Evolutionary conservation across 1,140 invertebrate genomes (phyloP).

Genomic region (Halictus rubicundus): DNA sequence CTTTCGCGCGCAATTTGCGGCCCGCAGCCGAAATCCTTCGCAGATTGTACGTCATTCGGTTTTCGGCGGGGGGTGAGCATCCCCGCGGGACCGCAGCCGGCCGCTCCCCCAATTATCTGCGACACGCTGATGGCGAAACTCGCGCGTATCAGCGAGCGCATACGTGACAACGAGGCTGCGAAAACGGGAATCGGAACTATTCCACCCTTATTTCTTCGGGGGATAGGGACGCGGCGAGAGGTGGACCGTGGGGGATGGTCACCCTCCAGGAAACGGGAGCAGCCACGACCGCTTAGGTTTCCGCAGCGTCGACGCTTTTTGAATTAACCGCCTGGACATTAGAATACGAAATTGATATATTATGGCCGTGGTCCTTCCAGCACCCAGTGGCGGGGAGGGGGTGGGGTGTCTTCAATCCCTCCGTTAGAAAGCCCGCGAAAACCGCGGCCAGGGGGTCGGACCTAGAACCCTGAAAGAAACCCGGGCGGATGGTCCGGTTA

Average conservation of each 20-base stretch:
- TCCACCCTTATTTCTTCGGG: constrained; percentile 32
- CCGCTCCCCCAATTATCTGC: constrained; percentile 68
- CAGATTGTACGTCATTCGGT: constrained; percentile 37
- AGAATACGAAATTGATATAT: constrained; percentile 77
- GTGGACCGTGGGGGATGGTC: constrained; percentile 9
- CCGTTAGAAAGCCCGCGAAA: constrained; percentile 50
- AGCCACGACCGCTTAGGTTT: constrained; percentile 66
- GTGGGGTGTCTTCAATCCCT: constrained; percentile 25
- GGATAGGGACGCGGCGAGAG: constrained; percentile 15
- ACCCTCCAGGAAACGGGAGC: constrained; percentile 56
- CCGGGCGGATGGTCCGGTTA: constrained; percentile 63
- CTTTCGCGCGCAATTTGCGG: constrained; percentile 26
- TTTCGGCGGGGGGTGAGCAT: constrained; percentile 38
- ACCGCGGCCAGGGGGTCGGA: constrained; percentile 47
- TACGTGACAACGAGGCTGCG: constrained; percentile 60
- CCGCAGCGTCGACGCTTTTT: constrained; percentile 74
- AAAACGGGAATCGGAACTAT: constrained; percentile 31
- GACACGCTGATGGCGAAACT: constrained; percentile 44
- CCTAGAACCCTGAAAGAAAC: constrained; percentile 54
- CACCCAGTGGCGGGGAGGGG: constrained; percentile 20
- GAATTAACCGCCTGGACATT: constrained; percentile 74
- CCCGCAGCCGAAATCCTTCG: constrained; percentile 21
- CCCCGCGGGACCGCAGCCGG: constrained; percentile 68
- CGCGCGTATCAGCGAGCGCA: constrained; percentile 64
- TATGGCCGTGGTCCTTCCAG: constrained; percentile 55